Base-by-base conservation (phyloP, 2,797 vertebrate genomes). In the Dicrostonyx torquatus region DNA sequence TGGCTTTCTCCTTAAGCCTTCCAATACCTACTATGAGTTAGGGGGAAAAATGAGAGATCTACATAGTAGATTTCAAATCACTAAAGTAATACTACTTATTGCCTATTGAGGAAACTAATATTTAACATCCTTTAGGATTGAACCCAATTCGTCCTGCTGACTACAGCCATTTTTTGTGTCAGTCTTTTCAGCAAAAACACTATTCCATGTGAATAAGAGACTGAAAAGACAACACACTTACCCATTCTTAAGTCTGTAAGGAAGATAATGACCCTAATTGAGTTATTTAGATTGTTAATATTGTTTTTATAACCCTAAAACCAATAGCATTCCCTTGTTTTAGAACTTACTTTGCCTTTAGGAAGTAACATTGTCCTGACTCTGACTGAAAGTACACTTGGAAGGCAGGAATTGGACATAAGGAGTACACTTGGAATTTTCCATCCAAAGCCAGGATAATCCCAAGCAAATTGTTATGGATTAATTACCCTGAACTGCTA, bases 1-100 rank as follows among this genome's bases (percentile, higher is more conserved):
- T 95, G 73, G 72, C 64, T 76, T 94, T 78, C 48, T 88, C 26
- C 76, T 50, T 85, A 90, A 95, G 60, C 55, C 73, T 94, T 70
- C 43, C 92, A 96, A 96, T 94, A 15, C 73, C 45, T 92, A 34
- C 18, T 87, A 60, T 88, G 20, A 90, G 84, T 95, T 68, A 70
- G 43, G 17, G 37, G 26, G 43, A 80, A 91, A 82, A 90, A 20
- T 62, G 13, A 14, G 73, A 40, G 34, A n/a, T 78, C 83, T 40
- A 24, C 6, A 17, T 79, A 22, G 53, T 77, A 77, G 37, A 62
- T 18, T 37, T 3, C 6, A 14, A 50, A 18, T 77, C 29, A 3
- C 72, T 26, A 78, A 94, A 87, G 18, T 45, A 34, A 68, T 77
- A 62, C 5, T 31, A 37, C 0, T 77, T 68, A 31, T 45, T 24